Evolutionary conservation across 1,140 invertebrate genomes (phyloP), one percentile per base, ranked within the genome.

Genomic region (Euura saliciscinereae): DNA sequence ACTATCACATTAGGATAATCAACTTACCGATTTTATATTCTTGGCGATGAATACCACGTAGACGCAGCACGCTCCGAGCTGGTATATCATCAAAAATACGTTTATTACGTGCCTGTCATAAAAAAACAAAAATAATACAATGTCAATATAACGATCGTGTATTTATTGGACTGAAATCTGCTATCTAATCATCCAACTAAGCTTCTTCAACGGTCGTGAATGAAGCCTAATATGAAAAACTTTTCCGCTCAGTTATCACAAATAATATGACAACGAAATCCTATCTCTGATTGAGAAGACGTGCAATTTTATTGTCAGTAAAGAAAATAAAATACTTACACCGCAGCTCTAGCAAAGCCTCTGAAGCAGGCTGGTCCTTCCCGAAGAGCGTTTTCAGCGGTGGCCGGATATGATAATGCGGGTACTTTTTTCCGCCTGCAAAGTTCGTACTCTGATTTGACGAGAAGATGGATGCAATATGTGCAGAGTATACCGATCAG

Each of bases 41-140:
- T 89, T 90, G 0, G 94, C 90, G 68, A 97, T 93, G 82, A 97
- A 97, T 0, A 97, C 92, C 43, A 95, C 91, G 82, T 97, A 97
- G 3, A 97, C 95, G 85, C 94, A 96, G 81, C 96, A 96, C 73
- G 95, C 94, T 45, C 96, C 96, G 79, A 97, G 85, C 85, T 97
- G 96, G 78, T 95, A 96, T 67, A 96, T 88, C 73, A 96, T 85
- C 13, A 97, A 88, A 79, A 95, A 94, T 0, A 85, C 77, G 76
- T 94, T 94, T 4, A 92, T 89, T 42, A 91, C 77, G 72, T 89
- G 87, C 11, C 91, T 91, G 79, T 8, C 81, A 78, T 42, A 65
- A 77, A 74, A 74, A 28, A 67, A 76, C 73, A 66, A 66, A 42
- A 65, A 67, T n/a, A 46, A 68, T 28, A 46, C 44, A 46, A 76